phyloP scores from a whole-genome alignment of 2,888 invertebrate genomes.

The Leucophora obtusa region DNA sequence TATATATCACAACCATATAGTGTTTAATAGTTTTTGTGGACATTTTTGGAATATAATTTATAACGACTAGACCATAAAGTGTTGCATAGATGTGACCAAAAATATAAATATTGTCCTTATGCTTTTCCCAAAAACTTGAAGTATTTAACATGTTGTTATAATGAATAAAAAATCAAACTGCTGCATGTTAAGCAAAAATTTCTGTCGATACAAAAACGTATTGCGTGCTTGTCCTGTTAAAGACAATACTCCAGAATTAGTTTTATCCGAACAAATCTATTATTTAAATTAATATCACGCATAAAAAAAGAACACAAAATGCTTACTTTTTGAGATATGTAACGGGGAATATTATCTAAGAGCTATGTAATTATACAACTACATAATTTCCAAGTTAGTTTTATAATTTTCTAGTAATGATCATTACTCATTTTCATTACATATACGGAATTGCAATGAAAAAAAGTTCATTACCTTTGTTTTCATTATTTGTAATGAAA shows the following conservation, averaged over 20 bases:
- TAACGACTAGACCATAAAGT: slow-evolving; percentile 70
- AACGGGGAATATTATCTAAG: no score
- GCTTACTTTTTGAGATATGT: no score
- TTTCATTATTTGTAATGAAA: no score
- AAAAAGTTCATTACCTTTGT: no score
- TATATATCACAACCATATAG: slow-evolving; percentile 64
- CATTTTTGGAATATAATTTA: slow-evolving; percentile 70
- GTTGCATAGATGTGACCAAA: slow-evolving; percentile 72
- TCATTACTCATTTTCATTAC: no score
- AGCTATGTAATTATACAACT: no score
- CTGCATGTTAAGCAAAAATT: not conserved
- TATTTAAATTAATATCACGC: not conserved
- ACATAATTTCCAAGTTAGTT: no score
- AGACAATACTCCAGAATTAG: not conserved
- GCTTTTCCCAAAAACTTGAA: slow-evolving; percentile 70
- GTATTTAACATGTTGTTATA: not conserved
- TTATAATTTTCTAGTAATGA: no score
- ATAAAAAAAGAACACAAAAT: not conserved
- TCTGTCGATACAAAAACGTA: not conserved
- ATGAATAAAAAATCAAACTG: not conserved
- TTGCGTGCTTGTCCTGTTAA: not conserved
- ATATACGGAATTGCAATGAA: no score
- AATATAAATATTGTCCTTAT: slow-evolving; percentile 69
- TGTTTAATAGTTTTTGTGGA: slow-evolving; percentile 51
- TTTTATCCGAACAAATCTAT: not conserved